A percentile compares a stretch with the other conserved stretches of the same genome.
These are phyloP conservation scores for Pocillopora meandrina DNA, from an alignment of 92 coral and sea anemone species.

Conservation along the genomic window DNA sequence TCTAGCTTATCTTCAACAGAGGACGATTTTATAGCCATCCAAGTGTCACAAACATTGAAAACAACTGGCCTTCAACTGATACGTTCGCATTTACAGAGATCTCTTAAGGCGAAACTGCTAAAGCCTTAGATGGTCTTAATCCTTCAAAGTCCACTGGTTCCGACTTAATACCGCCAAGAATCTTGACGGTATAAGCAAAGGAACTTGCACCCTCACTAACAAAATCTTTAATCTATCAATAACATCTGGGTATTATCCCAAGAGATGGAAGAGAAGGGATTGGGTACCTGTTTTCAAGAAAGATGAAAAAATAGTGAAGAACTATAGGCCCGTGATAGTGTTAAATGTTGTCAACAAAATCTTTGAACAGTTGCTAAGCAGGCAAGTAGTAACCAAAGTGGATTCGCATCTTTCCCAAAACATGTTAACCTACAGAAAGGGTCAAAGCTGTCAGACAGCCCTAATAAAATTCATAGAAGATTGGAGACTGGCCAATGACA, in stretches of 20 bases:
- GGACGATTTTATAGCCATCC: too few species aligned
- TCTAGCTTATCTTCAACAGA: too few species aligned
- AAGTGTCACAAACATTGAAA: neutral
- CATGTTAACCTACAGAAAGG: too few species aligned
- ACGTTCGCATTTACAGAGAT: constrained; percentile 10
- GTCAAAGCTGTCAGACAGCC: neutral
- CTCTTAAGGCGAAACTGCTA: constrained; percentile 13
- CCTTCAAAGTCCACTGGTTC: constrained; percentile 41
- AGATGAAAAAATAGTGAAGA: neutral
- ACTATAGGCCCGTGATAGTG: neutral
- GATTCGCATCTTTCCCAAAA: too few species aligned
- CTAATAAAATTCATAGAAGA: constrained; percentile 29
- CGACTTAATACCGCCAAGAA: constrained; percentile 29
- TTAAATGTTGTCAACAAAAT: neutral
- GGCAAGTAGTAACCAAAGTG: neutral
- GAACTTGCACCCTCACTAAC: constrained; percentile 23
- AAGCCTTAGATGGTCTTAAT: constrained; percentile 18
- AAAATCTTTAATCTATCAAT: constrained; percentile 17
- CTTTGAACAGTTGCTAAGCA: neutral
- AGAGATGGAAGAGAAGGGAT: constrained; percentile 21
- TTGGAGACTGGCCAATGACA: constrained; percentile 33
- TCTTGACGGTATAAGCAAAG: constrained; percentile 17
- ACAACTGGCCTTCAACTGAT: constrained; percentile 13
- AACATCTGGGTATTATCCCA: constrained; percentile 10
- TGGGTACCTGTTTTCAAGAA: constrained; percentile 2